Evolutionary conservation across 2,113 vertebrate genomes (phyloP), one percentile per base, ranked within the genome.

Genomic region (Myocastor coypus): DNA sequence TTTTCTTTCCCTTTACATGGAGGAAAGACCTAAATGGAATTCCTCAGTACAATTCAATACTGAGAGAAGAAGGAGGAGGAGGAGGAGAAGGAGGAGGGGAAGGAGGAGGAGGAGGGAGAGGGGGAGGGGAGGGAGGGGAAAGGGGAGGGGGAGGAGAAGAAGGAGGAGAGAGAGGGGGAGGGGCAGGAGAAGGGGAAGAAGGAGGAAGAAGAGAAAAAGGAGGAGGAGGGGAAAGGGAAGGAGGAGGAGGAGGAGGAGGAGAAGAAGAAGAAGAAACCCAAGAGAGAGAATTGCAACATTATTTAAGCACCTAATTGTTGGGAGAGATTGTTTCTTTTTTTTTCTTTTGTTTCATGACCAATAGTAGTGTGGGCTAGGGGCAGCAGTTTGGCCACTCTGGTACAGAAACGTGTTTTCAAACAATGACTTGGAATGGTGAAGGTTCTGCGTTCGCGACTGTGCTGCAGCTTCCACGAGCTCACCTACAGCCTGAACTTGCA

Each of bases 391-490:
- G 86, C 91, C 42, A 52, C 26, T 83, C 73, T 19, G 10, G 85
- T 61, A 37, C 59, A 42, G 82, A 92, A 96, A 96, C 97, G 87
- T 98, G 95, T 97, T 98, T 96, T 96, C 94, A 86, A 94, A 97
- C 94, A 94, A 78, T 57, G 89, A 69, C 32, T 42, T 80, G 92
- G 71, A 97, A 91, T 22, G 63, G 92, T 59, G 92, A 94, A 94
- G 93, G 93, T 78, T 96, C 85, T 87, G 94, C 93, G 90, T 96
- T 97, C 82, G 85, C 88, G 97, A 97, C 95, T 96, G 92, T 92
- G 40, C 94, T 50, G 87, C 97, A 95, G 94, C 97, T 97, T 97
- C 96, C 92, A 96, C 92, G 94, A 96, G 82, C 94, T 96, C 97
- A 96, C 92, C 14, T 87, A 22, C 87, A 93, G 92, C 92, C 80